phyloP scores from a whole-genome alignment of 2,797 vertebrate species.

The Myotis findleyi region DNA sequence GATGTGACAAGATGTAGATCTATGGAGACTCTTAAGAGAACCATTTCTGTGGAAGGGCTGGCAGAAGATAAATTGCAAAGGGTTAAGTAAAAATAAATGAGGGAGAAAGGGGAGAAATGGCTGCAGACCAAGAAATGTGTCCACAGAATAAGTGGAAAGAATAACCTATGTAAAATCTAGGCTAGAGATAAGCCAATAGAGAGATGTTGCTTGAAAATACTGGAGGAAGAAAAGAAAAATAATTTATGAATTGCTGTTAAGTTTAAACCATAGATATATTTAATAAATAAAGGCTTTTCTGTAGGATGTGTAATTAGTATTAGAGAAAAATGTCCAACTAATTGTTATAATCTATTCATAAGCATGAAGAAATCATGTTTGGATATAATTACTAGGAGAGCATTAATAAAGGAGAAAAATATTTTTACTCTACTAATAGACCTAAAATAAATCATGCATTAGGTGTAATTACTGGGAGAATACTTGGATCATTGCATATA shows the following conservation, averaged over 20 bases:
- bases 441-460: slow-evolving; percentile 67
- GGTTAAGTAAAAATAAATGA: slow-evolving; percentile 28
- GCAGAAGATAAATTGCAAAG: slow-evolving; percentile 32
- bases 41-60: not conserved
- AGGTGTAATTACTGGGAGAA: slow-evolving; percentile 63
- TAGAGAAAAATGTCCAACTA: slow-evolving; percentile 32
- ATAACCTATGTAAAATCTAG: slow-evolving; percentile 35
- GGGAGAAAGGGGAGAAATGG: not conserved
- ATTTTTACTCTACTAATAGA: slow-evolving; percentile 68
- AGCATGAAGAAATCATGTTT: slow-evolving; percentile 66
- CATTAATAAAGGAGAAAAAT: slow-evolving; percentile 71
- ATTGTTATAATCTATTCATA: slow-evolving; percentile 65
- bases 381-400: slow-evolving; percentile 66
- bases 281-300: slow-evolving; percentile 49
- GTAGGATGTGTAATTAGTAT: slow-evolving; percentile 25
- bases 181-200: not conserved
- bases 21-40: slow-evolving; percentile 43
- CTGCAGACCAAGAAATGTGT: not conserved
- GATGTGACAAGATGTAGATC: not conserved
- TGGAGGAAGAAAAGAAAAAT: not conserved
- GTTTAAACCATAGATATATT: slow-evolving; percentile 39
- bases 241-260: slow-evolving; percentile 6
- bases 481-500: slow-evolving; percentile 40
- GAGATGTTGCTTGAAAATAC: not conserved
- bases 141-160: not conserved